These are phyloP conservation scores for Pediacus dermestoides DNA, from an alignment of 2,888 invertebrate genomes.

Conservation along the genomic window DNA sequence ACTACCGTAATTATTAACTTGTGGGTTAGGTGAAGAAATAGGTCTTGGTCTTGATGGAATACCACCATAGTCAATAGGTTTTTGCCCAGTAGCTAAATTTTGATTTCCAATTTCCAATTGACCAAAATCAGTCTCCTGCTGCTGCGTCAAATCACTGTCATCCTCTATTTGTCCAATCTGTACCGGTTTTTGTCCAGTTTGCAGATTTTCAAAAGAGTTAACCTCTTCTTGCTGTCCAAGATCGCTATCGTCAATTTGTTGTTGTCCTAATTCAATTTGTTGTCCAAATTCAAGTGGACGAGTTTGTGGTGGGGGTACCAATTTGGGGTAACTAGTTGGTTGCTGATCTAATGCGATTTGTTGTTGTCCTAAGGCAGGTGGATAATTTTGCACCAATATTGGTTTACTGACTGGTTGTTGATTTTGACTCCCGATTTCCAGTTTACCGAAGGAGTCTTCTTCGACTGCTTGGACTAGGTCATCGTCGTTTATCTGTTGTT, in stretches of 20 bases:
- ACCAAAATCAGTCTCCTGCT: conserved; percentile 11
- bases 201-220: conserved; percentile 12
- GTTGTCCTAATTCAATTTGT: conserved; percentile 12
- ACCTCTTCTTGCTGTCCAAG: conserved; percentile 9
- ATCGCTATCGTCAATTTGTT: conserved; percentile 20
- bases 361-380: too few relatives aligned
- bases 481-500: background rate
- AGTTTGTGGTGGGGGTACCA: background rate
- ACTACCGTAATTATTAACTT: too few relatives aligned
- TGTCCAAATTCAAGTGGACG: conserved; percentile 4
- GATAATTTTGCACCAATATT: background rate
- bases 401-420: conserved; percentile 14
- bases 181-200: conserved; percentile 15
- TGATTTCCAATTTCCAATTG: conserved; percentile 9
- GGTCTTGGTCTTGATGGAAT: too few relatives aligned
- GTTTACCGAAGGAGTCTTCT: conserved; percentile 21
- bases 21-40: too few relatives aligned
- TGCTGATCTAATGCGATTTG: background rate
- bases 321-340: background rate
- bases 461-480: conserved; percentile 17
- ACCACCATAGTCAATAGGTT: too few relatives aligned
- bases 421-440: conserved; percentile 11
- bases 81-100: background rate
- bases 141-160: conserved; percentile 27
- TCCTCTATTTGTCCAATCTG: conserved; percentile 16